Percentiles rank a stretch among this genome's conserved stretches.
Conservation (phyloP, 92 coral and sea anemone species). For the Zoanthus sociatus region DNA sequence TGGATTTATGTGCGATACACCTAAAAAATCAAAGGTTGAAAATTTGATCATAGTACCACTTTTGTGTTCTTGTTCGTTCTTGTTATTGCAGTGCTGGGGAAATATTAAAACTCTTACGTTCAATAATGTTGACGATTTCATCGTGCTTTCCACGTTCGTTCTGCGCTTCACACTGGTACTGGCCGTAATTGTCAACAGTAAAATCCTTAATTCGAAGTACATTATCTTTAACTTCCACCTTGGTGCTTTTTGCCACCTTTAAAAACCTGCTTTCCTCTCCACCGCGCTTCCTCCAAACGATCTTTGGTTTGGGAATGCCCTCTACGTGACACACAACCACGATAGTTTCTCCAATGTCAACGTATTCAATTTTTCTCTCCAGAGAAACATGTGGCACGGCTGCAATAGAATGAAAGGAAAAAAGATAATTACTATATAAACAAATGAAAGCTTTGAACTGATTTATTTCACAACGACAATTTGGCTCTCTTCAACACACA, state of each 20-base stretch:
- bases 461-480: no score
- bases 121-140: slow-evolving; percentile 13
- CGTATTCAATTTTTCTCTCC: neutral
- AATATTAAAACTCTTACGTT: slow-evolving; percentile 9
- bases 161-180: slow-evolving; percentile 76
- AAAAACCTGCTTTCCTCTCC: neutral
- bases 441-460: no score
- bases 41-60: no score
- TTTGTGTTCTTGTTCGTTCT: no score
- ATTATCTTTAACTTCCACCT: neutral
- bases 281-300: slow-evolving; percentile 28
- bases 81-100: neutral
- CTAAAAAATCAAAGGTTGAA: no score
- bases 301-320: slow-evolving; percentile 17
- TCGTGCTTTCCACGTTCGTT: slow-evolving; percentile 53
- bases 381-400: slow-evolving; percentile 13
- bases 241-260: neutral
- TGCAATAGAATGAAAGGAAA: neutral
- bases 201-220: slow-evolving; percentile 35
- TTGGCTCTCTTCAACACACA: no score
- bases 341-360: slow-evolving; percentile 6
- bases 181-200: slow-evolving; percentile 49
- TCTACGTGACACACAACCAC: neutral
- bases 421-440: neutral
- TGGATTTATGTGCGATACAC: no score